Conservation (phyloP, 2,113 vertebrate genomes). For the Astur gentilis region DNA sequence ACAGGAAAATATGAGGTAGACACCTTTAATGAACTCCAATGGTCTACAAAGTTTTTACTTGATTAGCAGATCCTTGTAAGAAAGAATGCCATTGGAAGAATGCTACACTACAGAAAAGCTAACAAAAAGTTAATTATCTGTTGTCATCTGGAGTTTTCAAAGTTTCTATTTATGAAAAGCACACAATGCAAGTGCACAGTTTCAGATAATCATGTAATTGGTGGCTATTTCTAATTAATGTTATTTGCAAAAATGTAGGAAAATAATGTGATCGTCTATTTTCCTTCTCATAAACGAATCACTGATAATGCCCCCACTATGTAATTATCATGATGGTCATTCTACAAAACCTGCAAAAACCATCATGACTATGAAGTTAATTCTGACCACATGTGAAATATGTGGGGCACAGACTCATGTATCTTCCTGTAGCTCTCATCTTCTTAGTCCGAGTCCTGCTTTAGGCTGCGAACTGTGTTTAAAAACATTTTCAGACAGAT, state of each 20-base stretch:
- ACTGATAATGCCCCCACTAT: not conserved
- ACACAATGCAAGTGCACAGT: not conserved
- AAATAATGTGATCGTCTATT: not conserved
- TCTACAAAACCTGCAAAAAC: not conserved
- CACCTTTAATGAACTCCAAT: not conserved
- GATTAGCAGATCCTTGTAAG: not conserved
- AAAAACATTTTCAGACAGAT: not conserved
- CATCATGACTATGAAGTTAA: not conserved
- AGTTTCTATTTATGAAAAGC: not conserved
- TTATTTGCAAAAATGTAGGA: not conserved
- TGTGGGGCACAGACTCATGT: fast-evolving
- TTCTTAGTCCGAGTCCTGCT: not conserved
- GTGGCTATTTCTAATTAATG: not conserved
- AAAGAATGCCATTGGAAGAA: not conserved
- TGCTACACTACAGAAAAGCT: not conserved
- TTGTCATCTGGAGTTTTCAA: not conserved
- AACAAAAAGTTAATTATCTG: not conserved
- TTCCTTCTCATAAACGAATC: not conserved
- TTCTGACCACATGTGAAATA: not conserved
- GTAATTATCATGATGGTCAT: not conserved
- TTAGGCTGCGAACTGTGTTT: not conserved
- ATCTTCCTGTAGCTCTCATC: not conserved
- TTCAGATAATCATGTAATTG: not conserved
- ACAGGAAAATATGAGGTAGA: not conserved
- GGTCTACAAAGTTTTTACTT: not conserved